Evolutionary conservation across 37 sponge, comb jelly and placozoan genomes (phyloP).

Genomic region (Diacarnus erythraeanus): DNA sequence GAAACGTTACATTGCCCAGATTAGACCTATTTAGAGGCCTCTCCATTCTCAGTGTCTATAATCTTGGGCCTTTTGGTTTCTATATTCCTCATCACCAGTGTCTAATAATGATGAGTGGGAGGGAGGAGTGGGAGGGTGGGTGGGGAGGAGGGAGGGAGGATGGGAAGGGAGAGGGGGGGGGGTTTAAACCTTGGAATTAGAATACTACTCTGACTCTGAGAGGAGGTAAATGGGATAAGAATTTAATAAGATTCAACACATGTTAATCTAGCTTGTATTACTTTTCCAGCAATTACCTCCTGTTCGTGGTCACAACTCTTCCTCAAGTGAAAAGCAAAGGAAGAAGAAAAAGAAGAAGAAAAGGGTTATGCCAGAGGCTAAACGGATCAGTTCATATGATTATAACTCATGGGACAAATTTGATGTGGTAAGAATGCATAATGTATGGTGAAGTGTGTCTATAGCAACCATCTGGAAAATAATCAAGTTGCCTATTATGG

Average conservation of each 20-base stretch:
- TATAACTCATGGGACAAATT: conserved; percentile 96
- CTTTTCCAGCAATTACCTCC: conserved; percentile 54
- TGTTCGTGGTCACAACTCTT: conserved; percentile 24
- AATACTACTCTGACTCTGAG: too few relatives aligned
- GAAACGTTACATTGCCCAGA: too few relatives aligned
- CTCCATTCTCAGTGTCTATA: too few relatives aligned
- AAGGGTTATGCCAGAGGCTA: conserved; percentile 4
- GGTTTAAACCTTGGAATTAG: background rate
- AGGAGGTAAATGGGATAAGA: too few relatives aligned
- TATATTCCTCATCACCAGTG: too few relatives aligned
- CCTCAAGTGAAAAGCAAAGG: background rate
- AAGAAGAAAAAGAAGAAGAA: conserved; percentile 48
- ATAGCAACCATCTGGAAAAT: too few relatives aligned
- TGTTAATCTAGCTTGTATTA: too few relatives aligned
- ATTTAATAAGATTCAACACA: too few relatives aligned
- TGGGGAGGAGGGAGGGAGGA: background rate
- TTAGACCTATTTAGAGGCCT: too few relatives aligned
- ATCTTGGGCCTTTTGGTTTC: too few relatives aligned
- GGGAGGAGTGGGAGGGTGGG: background rate
- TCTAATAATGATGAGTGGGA: background rate
- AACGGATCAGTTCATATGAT: conserved; percentile 87
- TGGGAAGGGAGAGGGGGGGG: background rate
- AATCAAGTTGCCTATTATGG: background rate
- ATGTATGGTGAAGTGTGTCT: background rate
- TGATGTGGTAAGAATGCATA: conserved; percentile 83